These are phyloP conservation scores for Xiphorhynchus erythropygius DNA, from an alignment of 2,797 vertebrate species.

Conservation along the genomic window DNA sequence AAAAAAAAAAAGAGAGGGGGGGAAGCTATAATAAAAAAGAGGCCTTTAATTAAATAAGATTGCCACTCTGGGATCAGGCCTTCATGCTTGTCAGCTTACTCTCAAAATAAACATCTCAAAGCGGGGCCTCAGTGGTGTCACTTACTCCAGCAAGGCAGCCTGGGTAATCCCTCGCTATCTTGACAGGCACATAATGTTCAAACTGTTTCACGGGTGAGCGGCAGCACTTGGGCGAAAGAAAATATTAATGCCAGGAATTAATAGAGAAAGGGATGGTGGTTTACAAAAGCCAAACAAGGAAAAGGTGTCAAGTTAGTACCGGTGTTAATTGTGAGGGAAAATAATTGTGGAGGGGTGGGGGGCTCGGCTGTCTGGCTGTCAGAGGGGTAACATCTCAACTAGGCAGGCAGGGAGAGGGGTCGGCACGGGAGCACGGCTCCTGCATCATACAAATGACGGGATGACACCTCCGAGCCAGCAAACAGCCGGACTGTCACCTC, in stretches of 20 bases:
- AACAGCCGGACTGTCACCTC: neutral
- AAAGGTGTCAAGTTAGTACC: slow-evolving; percentile 84
- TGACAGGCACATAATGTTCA: slow-evolving; percentile 98
- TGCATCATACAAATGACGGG: neutral
- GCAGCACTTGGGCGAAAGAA: slow-evolving; percentile 85
- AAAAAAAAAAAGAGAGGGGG: neutral
- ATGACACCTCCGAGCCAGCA: neutral
- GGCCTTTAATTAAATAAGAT: slow-evolving; percentile 84
- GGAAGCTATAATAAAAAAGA: slow-evolving; percentile 74
- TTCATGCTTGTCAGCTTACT: slow-evolving; percentile 94
- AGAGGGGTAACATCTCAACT: slow-evolving; percentile 87
- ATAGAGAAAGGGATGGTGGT: slow-evolving; percentile 75
- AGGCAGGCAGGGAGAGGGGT: slow-evolving; percentile 55
- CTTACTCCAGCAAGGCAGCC: slow-evolving; percentile 88
- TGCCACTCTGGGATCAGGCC: slow-evolving; percentile 89
- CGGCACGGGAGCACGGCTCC: neutral
- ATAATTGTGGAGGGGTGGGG: slow-evolving; percentile 66
- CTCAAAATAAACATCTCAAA: slow-evolving; percentile 99
- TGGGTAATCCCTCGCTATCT: slow-evolving; percentile 95
- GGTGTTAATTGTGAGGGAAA: slow-evolving; percentile 87
- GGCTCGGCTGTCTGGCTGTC: slow-evolving; percentile 80
- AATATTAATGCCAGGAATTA: slow-evolving; percentile 91
- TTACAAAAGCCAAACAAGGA: slow-evolving; percentile 85
- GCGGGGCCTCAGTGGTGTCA: slow-evolving; percentile 82
- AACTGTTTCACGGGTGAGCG: slow-evolving; percentile 85